These are phyloP conservation scores for Plagiodera versicolora DNA, from an alignment of 2,888 invertebrate species.

Conservation along the genomic window DNA sequence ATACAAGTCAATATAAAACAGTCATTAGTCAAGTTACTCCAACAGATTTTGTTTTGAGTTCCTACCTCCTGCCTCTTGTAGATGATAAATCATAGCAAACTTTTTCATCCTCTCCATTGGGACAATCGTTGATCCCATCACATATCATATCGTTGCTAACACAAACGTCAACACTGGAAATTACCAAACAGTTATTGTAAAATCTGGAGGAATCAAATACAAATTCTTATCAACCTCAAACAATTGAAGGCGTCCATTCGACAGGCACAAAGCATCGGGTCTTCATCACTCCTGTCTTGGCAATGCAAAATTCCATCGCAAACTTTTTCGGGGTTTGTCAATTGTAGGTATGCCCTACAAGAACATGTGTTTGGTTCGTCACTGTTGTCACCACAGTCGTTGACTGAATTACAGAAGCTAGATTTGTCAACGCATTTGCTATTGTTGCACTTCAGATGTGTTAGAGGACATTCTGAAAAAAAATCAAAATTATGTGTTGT, in stretches of 20 bases:
- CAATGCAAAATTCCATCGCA: conserved; percentile 81
- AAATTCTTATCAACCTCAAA: conserved; percentile 51
- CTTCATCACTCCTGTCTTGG: conserved; percentile 76
- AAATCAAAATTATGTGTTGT: no score
- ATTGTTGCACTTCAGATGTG: conserved; percentile 71
- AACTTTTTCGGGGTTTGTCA: conserved; percentile 68
- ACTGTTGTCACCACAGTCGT: conserved; percentile 72
- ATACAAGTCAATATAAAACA: no score
- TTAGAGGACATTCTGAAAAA: conserved; percentile 63
- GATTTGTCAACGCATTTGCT: conserved; percentile 70
- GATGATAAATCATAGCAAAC: conserved; percentile 60
- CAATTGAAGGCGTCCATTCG: conserved; percentile 58
- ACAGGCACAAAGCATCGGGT: conserved; percentile 66
- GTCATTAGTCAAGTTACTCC: no score
- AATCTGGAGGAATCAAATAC: background rate
- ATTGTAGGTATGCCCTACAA: conserved; percentile 67
- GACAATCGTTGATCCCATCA: conserved; percentile 74
- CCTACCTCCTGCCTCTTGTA: conserved; percentile 39
- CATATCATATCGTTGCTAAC: conserved; percentile 75
- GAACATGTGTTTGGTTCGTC: conserved; percentile 70
- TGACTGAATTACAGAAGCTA: conserved; percentile 66
- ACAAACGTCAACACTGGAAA: conserved; percentile 59
- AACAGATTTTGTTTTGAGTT: conserved; percentile 4
- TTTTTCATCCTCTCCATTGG: conserved; percentile 72
- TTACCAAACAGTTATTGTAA: background rate